Percentiles rank a stretch among this genome's conserved stretches.
Evolutionary conservation across 2,888 invertebrate species (phyloP).

Genomic region (Myopa tessellatipennis): DNA sequence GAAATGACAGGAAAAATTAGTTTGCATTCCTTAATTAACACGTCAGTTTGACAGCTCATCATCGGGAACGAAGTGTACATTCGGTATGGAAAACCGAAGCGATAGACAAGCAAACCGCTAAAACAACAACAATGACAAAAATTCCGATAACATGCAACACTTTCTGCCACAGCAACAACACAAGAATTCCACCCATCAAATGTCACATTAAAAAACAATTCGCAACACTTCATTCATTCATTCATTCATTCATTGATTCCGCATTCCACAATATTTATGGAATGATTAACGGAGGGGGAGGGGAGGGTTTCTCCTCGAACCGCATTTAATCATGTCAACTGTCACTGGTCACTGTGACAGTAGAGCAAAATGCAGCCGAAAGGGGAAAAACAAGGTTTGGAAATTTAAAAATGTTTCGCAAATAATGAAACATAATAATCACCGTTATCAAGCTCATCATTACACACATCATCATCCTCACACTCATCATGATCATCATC

Average conservation of each 20-base stretch:
- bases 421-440: neutral
- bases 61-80: no score
- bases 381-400: neutral
- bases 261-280: neutral
- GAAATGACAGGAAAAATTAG: no score
- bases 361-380: neutral
- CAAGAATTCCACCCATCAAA: neutral
- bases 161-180: neutral
- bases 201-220: neutral
- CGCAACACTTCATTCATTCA: neutral
- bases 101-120: no score
- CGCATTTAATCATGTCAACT: neutral
- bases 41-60: no score
- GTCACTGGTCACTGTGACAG: no score
- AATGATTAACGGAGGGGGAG: no score
- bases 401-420: no score
- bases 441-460: neutral
- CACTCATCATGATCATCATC: no score
- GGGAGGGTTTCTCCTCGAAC: neutral
- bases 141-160: neutral
- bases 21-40: no score
- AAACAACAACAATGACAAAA: neutral
- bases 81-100: no score
- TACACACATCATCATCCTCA: neutral
- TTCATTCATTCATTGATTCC: neutral